phyloP scores from a whole-genome alignment of 1,140 invertebrate species.

The Solenopsis invicta region DNA sequence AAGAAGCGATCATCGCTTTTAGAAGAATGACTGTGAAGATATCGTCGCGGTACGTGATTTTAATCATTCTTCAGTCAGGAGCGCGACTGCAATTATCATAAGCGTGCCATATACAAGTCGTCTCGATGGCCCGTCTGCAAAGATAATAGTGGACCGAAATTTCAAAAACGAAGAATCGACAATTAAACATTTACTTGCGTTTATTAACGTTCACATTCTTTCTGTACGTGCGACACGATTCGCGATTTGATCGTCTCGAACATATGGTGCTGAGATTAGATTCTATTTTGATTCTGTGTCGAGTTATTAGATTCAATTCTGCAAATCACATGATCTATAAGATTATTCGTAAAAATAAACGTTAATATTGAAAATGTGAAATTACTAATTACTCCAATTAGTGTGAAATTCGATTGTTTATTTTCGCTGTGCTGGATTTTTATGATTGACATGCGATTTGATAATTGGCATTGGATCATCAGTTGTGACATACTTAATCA shows the following conservation, averaged over 20 bases:
- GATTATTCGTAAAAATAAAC: neutral
- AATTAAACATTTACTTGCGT: neutral
- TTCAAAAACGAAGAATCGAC: neutral
- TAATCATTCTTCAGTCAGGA: neutral
- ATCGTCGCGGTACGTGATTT: conserved; percentile 80
- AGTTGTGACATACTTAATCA: neutral
- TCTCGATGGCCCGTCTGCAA: neutral
- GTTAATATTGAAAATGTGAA: neutral
- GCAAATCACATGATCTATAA: neutral
- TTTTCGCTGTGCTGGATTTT: neutral
- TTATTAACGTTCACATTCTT: conserved; percentile 5
- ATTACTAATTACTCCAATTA: neutral
- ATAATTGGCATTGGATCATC: neutral
- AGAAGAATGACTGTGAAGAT: conserved; percentile 84
- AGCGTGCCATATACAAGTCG: neutral
- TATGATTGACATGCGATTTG: neutral
- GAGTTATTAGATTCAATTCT: neutral
- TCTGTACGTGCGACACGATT: neutral
- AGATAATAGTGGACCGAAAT: neutral
- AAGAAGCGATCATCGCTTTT: neutral
- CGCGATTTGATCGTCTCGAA: neutral
- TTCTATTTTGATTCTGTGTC: neutral
- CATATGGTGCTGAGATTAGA: neutral
- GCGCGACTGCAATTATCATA: neutral
- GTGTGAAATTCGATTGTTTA: neutral